A percentile compares a stretch with the other conserved stretches of the same genome.
phyloP scores from a whole-genome alignment of 2,797 vertebrate species.

The Glossophaga mutica region DNA sequence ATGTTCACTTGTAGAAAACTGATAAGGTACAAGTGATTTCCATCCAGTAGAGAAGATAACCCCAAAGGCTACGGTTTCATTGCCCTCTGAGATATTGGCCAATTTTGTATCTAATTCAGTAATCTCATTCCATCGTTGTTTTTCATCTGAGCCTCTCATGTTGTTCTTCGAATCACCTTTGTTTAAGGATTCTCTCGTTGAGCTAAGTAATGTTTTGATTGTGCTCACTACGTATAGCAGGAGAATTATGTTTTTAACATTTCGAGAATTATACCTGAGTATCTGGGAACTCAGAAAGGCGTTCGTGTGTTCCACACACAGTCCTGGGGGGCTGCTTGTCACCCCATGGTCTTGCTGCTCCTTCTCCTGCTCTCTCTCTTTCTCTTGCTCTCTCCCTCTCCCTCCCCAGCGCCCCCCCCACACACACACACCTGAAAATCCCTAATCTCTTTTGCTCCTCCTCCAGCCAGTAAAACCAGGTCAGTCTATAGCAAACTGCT shows the following conservation, averaged over 20 bases:
- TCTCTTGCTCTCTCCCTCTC: no score
- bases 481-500: neutral
- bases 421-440: neutral
- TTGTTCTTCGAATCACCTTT: neutral
- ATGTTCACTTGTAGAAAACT: neutral
- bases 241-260: neutral
- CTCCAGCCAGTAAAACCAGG: neutral
- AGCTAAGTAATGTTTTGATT: neutral
- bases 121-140: neutral
- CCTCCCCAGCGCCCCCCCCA: rapidly evolving
- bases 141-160: neutral
- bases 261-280: neutral
- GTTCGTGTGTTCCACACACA: neutral
- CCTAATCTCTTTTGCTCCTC: neutral
- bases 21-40: neutral
- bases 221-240: neutral
- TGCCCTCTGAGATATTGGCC: neutral
- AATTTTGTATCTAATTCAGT: neutral
- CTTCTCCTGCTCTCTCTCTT: neutral
- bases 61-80: neutral
- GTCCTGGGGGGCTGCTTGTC: neutral
- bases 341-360: no score
- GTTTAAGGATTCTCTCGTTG: neutral
- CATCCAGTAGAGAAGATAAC: neutral
- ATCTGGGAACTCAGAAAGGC: neutral